These are phyloP conservation scores for Mus caroli DNA, from an alignment of 2,797 vertebrate species.

Conservation along the genomic window DNA sequence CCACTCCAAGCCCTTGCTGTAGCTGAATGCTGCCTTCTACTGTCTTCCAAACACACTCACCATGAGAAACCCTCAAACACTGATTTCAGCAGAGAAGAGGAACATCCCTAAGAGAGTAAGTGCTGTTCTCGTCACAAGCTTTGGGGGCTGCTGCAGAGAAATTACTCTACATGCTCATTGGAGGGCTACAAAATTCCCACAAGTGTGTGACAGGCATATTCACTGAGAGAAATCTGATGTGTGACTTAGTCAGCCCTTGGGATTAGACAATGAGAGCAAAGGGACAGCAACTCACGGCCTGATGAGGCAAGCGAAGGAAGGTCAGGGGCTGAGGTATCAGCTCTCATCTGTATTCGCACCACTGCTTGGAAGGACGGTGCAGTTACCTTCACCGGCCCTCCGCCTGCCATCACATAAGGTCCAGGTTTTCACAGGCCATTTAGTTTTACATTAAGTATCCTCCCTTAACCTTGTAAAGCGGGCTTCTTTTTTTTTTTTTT, in stretches of 20 bases:
- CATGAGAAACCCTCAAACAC: not conserved
- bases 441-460: conserved; percentile 31
- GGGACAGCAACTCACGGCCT: not conserved
- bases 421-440: conserved; percentile 62
- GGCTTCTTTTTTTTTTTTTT: not conserved
- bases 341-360: conserved; percentile 36
- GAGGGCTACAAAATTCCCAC: not conserved
- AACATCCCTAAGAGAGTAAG: not conserved
- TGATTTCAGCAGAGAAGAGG: not conserved
- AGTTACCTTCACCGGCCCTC: conserved; percentile 50
- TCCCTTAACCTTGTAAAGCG: not conserved
- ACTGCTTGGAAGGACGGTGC: conserved; percentile 22
- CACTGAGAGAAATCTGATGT: not conserved
- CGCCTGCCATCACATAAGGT: not conserved
- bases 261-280: conserved; percentile 28
- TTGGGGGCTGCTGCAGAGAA: not conserved
- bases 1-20: not conserved
- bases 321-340: not conserved
- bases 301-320: not conserved
- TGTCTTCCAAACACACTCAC: conserved; percentile 41
- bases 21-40: not conserved
- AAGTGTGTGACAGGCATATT: not conserved
- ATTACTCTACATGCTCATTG: not conserved
- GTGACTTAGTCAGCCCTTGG: not conserved
- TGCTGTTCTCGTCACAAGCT: not conserved